Evolutionary conservation across 2,797 vertebrate species (phyloP).

Genomic region (Apogon talboti): DNA sequence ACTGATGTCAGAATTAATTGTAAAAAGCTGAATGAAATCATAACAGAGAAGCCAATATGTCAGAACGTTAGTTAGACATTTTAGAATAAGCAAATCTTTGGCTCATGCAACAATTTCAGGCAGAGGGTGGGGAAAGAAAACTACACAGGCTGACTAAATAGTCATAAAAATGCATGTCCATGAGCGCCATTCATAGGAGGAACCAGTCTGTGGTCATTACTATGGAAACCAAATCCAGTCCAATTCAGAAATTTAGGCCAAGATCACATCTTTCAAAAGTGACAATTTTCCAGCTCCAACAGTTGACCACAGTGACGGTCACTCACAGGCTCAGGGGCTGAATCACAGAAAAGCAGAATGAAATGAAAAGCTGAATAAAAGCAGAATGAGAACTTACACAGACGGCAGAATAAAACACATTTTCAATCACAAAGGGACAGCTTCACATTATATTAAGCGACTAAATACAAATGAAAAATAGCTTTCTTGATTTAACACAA

Average conservation of each 20-base stretch:
- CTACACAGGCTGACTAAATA: conserved; percentile 32
- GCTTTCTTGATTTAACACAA: conserved; percentile 8
- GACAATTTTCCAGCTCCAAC: conserved; percentile 57
- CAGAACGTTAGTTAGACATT: not conserved
- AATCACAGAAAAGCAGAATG: conserved; percentile 33
- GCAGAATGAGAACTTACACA: conserved; percentile 46
- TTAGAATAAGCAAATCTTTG: conserved; percentile 6
- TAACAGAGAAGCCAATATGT: conserved; percentile 1
- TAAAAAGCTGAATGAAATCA: conserved; percentile 34
- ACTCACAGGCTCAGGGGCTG: conserved; percentile 38
- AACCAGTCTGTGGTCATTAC: conserved; percentile 63
- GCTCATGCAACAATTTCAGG: conserved; percentile 2
- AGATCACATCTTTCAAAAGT: conserved; percentile 61
- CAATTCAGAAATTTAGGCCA: conserved; percentile 62
- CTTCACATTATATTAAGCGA: conserved; percentile 17
- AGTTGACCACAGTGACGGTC: conserved; percentile 56
- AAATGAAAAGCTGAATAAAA: conserved; percentile 38
- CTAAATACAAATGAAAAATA: conserved; percentile 13
- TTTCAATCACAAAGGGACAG: conserved; percentile 12
- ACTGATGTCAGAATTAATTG: conserved; percentile 29
- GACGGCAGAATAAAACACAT: conserved; percentile 33
- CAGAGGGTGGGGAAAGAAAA: conserved; percentile 12
- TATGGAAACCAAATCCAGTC: conserved; percentile 72
- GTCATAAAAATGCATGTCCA: conserved; percentile 60
- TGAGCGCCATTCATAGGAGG: conserved; percentile 48